Percentiles rank a stretch among this genome's conserved stretches.
These are phyloP conservation scores for Onthophagus sagittarius DNA, from an alignment of 2,888 invertebrate genomes.

Conservation along the genomic window DNA sequence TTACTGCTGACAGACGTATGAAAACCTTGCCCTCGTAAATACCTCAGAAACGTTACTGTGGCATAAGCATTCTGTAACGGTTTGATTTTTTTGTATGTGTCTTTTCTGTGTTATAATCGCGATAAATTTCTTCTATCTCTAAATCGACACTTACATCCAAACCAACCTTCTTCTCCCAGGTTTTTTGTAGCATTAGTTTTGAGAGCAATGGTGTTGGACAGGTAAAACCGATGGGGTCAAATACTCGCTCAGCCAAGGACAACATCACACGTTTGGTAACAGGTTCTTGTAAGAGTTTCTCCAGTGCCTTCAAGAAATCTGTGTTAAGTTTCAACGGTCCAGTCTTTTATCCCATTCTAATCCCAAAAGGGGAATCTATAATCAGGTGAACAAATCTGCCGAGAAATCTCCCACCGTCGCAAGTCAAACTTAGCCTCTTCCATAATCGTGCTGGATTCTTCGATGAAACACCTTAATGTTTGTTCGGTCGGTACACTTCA, in stretches of 20 bases:
- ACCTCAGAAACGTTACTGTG: not conserved
- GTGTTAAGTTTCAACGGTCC: not conserved
- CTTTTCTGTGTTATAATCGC: not conserved
- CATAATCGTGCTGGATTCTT: too few species aligned
- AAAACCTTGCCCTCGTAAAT: conserved; percentile 1
- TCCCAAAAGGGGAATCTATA: conserved; percentile 3
- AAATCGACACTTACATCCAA: conserved; percentile 1
- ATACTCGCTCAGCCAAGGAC: conserved; percentile 7
- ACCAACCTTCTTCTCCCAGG: too few species aligned
- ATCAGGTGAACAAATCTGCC: not conserved
- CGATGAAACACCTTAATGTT: too few species aligned
- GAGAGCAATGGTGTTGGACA: not conserved
- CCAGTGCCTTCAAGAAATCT: not conserved
- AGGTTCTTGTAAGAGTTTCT: not conserved
- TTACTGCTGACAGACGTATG: too few species aligned
- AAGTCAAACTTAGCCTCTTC: too few species aligned
- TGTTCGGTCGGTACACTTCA: not conserved
- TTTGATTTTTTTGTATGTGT: not conserved
- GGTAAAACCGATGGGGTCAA: conserved; percentile 14
- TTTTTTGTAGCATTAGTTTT: too few species aligned
- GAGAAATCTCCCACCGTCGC: conserved; percentile 9
- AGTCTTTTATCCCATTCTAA: conserved; percentile 1
- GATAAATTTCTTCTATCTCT: not conserved
- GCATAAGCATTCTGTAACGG: not conserved
- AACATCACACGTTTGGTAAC: conserved; percentile 11